These are phyloP conservation scores for Camarhynchus parvulus DNA, from an alignment of 2,113 vertebrate genomes.

Conservation along the genomic window DNA sequence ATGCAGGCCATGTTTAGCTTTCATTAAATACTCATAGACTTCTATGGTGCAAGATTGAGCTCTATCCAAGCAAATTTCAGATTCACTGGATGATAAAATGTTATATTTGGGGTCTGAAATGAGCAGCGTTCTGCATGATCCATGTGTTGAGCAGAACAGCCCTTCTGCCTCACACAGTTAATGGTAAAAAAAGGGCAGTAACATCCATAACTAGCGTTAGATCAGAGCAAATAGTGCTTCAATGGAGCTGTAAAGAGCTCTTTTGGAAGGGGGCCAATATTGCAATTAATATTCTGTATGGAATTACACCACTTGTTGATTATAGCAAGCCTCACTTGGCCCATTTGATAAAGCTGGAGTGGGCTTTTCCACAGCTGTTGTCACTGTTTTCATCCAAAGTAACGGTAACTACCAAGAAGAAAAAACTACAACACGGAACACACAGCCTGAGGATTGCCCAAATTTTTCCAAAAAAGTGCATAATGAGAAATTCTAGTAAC, in stretches of 20 bases:
- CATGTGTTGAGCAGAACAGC: neutral
- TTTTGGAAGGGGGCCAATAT: neutral
- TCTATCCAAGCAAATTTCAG: neutral
- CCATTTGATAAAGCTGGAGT: neutral
- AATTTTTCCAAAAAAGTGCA: neutral
- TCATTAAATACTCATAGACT: neutral
- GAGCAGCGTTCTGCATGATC: neutral
- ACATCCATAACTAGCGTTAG: neutral
- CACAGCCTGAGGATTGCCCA: fast-evolving
- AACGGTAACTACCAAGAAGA: neutral
- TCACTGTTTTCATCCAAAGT: neutral
- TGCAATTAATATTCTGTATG: slow-evolving; percentile 9
- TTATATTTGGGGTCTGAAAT: neutral
- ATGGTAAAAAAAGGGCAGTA: neutral
- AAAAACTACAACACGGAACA: neutral
- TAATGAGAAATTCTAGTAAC: neutral
- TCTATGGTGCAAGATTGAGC: neutral
- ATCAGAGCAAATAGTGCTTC: neutral
- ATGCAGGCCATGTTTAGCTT: slow-evolving; percentile 11
- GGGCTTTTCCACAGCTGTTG: neutral
- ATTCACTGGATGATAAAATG: neutral
- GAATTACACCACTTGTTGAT: neutral
- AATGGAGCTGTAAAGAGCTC: neutral
- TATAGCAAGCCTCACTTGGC: neutral
- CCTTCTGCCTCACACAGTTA: neutral